Evolutionary conservation across 1,140 invertebrate genomes (phyloP), one percentile per base, ranked within the genome.

Genomic region (Drosophila nikananu): DNA sequence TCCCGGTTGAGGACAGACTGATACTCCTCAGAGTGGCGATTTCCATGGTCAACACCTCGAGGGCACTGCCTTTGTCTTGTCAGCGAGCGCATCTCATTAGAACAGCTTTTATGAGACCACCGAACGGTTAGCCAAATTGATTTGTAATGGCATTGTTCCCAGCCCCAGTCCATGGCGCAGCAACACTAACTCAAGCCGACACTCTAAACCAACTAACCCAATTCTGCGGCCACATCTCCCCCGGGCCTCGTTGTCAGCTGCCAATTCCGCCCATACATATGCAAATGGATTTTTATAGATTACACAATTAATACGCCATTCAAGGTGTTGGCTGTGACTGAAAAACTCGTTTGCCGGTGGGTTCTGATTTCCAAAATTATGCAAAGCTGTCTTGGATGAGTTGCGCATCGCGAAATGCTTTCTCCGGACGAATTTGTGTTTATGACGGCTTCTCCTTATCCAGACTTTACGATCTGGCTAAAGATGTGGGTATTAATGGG

Each of bases 211-310:
- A 77, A 61, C 63, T 87, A 83, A 80, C 83, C 72, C 58, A 76
- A 68, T 87, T 87, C 52, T 27, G 23, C 35, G 44, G 37, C 46
- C 71, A 58, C 67, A 52, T 51, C 55, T 72, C 35, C 39, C 49
- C 39, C 52, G 54, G 48, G 59, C 30, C 49, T 35, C 17, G 39
- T 59, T 67, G 74, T 55, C 74, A 54, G 61, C 51, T 68, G 76
- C 54, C 60, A 63, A 62, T 73, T 37, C 57, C 27, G 46, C 37
- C 42, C 46, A 80, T 87, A 67, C 80, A 71, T 78, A 87, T 89
- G 83, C 48, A 74, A 87, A 87, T 86, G 54, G 21, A 42, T 32
- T 70, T 81, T 82, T 73, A 62, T 67, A 66, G 77, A 77, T 79
- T 79, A 79, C 77, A 63, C 72, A 72, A 70, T 73, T 51, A 51